Evolutionary conservation across 2,888 invertebrate genomes (phyloP).

Genomic region (Neria commutata): DNA sequence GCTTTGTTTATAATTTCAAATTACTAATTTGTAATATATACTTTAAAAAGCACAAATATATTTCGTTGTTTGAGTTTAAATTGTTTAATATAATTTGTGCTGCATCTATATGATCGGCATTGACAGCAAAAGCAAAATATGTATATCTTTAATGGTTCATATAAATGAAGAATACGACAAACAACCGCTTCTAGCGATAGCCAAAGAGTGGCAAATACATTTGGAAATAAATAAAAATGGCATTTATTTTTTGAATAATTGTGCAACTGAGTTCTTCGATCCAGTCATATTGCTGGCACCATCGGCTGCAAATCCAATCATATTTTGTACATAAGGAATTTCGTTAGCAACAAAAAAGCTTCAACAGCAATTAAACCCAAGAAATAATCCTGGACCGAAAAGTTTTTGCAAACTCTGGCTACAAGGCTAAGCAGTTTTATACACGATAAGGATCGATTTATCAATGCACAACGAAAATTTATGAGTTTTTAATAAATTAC

Average conservation of each 20-base stretch:
- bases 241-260: constrained; percentile 43
- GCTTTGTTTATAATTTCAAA: too few species aligned
- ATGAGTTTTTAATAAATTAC: too few species aligned
- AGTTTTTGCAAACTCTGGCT: constrained; percentile 30
- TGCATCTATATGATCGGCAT: too few species aligned
- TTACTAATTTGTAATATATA: too few species aligned
- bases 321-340: constrained; percentile 43
- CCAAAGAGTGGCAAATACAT: constrained; percentile 53
- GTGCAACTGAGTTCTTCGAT: constrained; percentile 41
- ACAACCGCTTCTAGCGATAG: constrained; percentile 12
- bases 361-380: constrained; percentile 24
- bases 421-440: constrained; percentile 41
- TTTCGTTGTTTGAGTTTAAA: too few species aligned
- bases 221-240: constrained; percentile 49
- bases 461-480: constrained; percentile 34
- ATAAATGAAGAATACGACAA: constrained; percentile 13
- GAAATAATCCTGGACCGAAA: constrained; percentile 26
- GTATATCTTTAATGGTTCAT: not conserved
- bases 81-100: too few species aligned
- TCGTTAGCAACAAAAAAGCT: constrained; percentile 32
- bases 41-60: too few species aligned
- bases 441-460: constrained; percentile 36
- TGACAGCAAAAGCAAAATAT: too few species aligned
- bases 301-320: constrained; percentile 54
- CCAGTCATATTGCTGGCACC: constrained; percentile 56